Evolutionary conservation across 2,797 vertebrate species (phyloP).

Genomic region (Pseudochirops corinnae): DNA sequence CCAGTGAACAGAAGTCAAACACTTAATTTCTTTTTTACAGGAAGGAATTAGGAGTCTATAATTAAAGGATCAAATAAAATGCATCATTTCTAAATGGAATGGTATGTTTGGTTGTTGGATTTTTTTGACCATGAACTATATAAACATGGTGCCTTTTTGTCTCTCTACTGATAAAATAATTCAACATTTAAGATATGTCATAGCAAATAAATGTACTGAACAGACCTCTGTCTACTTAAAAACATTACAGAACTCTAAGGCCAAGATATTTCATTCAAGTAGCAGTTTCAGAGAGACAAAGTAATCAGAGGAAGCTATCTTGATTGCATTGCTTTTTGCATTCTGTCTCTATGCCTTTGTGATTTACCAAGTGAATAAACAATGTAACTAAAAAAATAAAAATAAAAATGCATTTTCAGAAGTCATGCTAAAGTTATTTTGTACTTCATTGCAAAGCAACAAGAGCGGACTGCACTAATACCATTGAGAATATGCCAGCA

Average conservation of each 20-base stretch:
- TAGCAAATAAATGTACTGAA: slow-evolving; percentile 71
- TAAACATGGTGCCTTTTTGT: slow-evolving; percentile 77
- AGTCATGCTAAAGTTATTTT: slow-evolving; percentile 53
- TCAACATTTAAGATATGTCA: slow-evolving; percentile 71
- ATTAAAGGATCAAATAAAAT: slow-evolving; percentile 58
- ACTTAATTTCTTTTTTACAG: slow-evolving; percentile 39
- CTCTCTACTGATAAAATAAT: slow-evolving; percentile 79
- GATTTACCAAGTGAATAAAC: slow-evolving; percentile 54
- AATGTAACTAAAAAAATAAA: slow-evolving; percentile 52
- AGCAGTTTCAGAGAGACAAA: slow-evolving; percentile 48
- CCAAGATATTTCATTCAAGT: slow-evolving; percentile 74
- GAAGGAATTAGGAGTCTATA: slow-evolving; percentile 28
- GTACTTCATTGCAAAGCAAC: slow-evolving; percentile 58
- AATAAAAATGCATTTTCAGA: slow-evolving; percentile 30
- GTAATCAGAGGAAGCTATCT: slow-evolving; percentile 49
- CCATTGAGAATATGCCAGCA: slow-evolving; percentile 52
- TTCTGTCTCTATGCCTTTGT: slow-evolving; percentile 55
- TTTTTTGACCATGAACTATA: slow-evolving; percentile 54
- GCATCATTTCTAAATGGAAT: slow-evolving; percentile 62
- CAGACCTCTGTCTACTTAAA: slow-evolving; percentile 63
- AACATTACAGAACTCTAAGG: slow-evolving; percentile 65
- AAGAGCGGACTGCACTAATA: slow-evolving; percentile 36
- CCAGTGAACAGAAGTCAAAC: slow-evolving; percentile 13
- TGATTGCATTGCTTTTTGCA: slow-evolving; percentile 49
- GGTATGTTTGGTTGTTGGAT: slow-evolving; percentile 8